These are phyloP conservation scores for Drosophila fulvimacula DNA, from an alignment of 2,888 invertebrate species.

Conservation along the genomic window DNA sequence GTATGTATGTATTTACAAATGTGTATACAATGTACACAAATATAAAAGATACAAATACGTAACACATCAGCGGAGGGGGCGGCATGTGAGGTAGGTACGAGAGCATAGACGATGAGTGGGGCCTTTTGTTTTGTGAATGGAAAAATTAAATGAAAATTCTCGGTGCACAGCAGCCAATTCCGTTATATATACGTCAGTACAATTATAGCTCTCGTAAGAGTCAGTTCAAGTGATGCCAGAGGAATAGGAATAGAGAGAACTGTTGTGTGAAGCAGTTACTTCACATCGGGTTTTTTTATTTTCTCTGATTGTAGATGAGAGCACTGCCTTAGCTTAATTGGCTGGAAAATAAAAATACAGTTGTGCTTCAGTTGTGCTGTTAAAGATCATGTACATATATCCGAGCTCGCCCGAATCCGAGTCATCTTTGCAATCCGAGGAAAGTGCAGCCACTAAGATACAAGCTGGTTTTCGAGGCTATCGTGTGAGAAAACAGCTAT, in stretches of 20 bases:
- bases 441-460: constrained; percentile 86
- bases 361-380: constrained; percentile 26
- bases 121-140: constrained; percentile 75
- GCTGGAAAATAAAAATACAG: constrained; percentile 10
- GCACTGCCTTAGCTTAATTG: constrained; percentile 6
- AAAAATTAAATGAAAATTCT: constrained; percentile 72
- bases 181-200: constrained; percentile 64
- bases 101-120: constrained; percentile 53
- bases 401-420: constrained; percentile 84
- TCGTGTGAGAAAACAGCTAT: constrained; percentile 85
- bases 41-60: constrained; percentile 51
- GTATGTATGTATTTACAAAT: not conserved
- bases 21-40: constrained; percentile 29
- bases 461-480: constrained; percentile 87
- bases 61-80: constrained; percentile 35
- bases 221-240: constrained; percentile 44
- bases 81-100: constrained; percentile 28
- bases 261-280: constrained; percentile 17
- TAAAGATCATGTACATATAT: constrained; percentile 84
- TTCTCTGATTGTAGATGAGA: constrained; percentile 32
- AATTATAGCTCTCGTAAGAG: constrained; percentile 66
- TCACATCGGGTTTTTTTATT: not conserved
- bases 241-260: constrained; percentile 21
- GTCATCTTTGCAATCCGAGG: constrained; percentile 79
- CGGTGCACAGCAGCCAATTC: constrained; percentile 65